phyloP scores from a whole-genome alignment of 2,888 invertebrate genomes.

The Teleiodes luculella region DNA sequence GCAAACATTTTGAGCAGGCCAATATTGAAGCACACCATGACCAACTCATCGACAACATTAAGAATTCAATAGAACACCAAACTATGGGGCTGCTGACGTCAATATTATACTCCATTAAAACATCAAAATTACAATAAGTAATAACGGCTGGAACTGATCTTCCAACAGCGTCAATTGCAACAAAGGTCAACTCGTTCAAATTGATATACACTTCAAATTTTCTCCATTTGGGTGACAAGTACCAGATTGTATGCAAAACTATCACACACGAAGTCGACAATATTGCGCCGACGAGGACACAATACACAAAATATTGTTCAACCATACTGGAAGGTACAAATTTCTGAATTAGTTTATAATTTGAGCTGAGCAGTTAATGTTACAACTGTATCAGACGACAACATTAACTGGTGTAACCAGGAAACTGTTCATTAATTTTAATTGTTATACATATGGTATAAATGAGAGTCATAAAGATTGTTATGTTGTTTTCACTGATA shows the following conservation, averaged over 20 bases:
- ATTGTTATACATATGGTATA: too few species aligned
- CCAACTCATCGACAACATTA: background rate
- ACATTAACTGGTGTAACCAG: background rate
- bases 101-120: background rate
- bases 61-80: background rate
- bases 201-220: background rate
- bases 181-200: background rate
- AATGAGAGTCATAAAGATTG: too few species aligned
- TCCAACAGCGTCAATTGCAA: background rate
- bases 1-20: background rate
- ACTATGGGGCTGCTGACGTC: background rate
- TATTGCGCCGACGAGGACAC: background rate
- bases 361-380: too few species aligned
- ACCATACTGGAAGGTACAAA: too few species aligned
- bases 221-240: background rate
- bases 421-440: too few species aligned
- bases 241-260: background rate
- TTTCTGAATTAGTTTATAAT: too few species aligned
- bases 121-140: background rate
- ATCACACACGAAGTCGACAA: background rate
- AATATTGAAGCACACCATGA: background rate
- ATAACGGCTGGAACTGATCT: background rate
- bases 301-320: too few species aligned
- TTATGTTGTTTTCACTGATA: too few species aligned
- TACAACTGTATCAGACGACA: background rate